Evolutionary conservation across 2,113 vertebrate species (phyloP).

Genomic region (Acrocephalus kingi): DNA sequence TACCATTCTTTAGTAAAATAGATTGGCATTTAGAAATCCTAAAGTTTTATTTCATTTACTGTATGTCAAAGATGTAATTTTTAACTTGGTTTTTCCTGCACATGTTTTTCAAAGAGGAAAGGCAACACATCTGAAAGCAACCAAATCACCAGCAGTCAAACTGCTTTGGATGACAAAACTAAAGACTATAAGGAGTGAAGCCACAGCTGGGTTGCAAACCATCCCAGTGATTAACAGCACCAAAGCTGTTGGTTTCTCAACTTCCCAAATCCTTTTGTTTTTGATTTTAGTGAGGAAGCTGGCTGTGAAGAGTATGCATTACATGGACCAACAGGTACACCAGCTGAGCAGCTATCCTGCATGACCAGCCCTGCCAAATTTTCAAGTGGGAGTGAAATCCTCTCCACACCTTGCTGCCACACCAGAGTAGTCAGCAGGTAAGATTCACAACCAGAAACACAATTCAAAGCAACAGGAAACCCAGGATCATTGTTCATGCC

Average conservation of each 20-base stretch:
- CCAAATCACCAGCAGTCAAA: neutral
- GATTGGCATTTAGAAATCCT: neutral
- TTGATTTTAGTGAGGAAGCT: neutral
- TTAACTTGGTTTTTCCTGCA: neutral
- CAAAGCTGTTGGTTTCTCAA: neutral
- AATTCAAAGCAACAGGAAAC: neutral
- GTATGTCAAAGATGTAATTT: neutral
- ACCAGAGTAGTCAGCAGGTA: neutral
- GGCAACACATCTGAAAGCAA: neutral
- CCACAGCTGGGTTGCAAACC: neutral
- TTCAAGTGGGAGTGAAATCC: neutral
- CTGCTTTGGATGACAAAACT: neutral
- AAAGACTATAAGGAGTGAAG: neutral
- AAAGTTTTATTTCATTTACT: neutral
- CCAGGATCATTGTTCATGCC: neutral
- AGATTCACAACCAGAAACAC: neutral
- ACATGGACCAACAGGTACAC: accelerated
- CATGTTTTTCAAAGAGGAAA: neutral
- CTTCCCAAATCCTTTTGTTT: neutral
- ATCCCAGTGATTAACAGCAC: neutral
- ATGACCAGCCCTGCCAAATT: neutral
- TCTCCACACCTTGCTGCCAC: neutral
- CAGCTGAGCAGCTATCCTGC: neutral
- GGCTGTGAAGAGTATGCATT: neutral
- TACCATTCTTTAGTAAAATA: neutral